Conservation (phyloP, 2,797 vertebrate species). For the Hippocampus kuda region DNA sequence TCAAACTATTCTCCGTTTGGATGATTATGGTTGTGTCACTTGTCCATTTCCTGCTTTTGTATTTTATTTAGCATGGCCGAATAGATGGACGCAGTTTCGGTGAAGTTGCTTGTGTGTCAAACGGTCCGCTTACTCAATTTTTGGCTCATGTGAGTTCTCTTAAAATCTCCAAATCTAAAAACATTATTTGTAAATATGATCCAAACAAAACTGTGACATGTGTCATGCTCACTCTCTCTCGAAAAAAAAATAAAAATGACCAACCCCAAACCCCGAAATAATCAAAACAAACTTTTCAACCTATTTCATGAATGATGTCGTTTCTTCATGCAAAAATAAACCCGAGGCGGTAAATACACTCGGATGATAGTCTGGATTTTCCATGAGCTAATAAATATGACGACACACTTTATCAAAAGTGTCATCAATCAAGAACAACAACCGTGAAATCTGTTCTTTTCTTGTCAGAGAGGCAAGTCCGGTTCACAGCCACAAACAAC, state of each 20-base stretch:
- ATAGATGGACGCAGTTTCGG: too few relatives aligned
- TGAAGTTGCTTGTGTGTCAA: too few relatives aligned
- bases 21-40: too few relatives aligned
- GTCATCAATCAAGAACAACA: not conserved
- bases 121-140: not conserved
- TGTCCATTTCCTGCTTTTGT: not conserved
- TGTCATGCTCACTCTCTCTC: not conserved
- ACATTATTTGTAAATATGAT: not conserved
- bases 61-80: too few relatives aligned
- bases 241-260: not conserved
- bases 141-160: not conserved
- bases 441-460: constrained; percentile 13
- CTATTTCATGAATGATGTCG: not conserved
- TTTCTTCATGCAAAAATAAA: not conserved
- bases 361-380: not conserved
- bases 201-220: not conserved
- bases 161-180: not conserved
- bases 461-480: constrained; percentile 13
- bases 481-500: constrained; percentile 15
- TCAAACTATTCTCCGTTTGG: too few relatives aligned
- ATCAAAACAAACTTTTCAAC: not conserved
- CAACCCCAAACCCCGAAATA: not conserved
- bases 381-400: not conserved
- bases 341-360: not conserved
- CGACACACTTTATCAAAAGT: not conserved